Base-by-base conservation (phyloP, 2,888 invertebrate genomes). In the Eledona agricola region DNA sequence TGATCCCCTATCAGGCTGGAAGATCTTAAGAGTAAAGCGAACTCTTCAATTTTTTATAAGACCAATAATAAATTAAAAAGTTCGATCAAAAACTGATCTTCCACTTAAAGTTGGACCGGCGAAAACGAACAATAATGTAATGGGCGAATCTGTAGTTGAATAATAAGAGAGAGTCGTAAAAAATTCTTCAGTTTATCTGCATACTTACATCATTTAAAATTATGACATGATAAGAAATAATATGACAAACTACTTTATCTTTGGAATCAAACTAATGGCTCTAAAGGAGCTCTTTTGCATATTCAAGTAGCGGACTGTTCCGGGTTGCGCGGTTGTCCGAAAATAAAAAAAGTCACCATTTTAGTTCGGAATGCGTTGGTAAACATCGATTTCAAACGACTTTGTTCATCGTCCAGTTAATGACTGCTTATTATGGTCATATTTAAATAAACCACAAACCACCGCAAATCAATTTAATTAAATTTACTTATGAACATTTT, bases 1-100 rank as follows among this genome's bases (percentile, higher is more conserved):
- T 74, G 74, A 72, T 73, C 69, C 67, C 69, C 70, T 74, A 74
- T 74, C 74, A 62, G 66, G 37, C 63, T 64, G 59, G 64, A 71
- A 65, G 67, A 74, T 74, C 74, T 74, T 64, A 65, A 66, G 66
- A 67, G 66, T 70, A 68, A 65, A 69, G 69, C 72, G 66, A 63
- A 70, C 67, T 70, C 58, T 62, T 58, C 62, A 62, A 51, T 45
- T 63, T 58, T 66, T 66, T 65, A 61, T 65, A 68, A 71, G 67
- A 72, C 69, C 66, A 67, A 70, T 70, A 70, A 64, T 66, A 71
- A 71, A 71, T 71, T 68, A 69, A 70, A 70, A 67, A 68, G 66
- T 66, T 46, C 57, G 59, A 46, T 58, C 60, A 60, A 62, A 64
- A 61, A 63, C 58, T 60, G 61, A 63, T 56, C 58, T 55, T 60